These are phyloP conservation scores for Eira barbara DNA, from an alignment of 2,113 vertebrate genomes.

Conservation along the genomic window DNA sequence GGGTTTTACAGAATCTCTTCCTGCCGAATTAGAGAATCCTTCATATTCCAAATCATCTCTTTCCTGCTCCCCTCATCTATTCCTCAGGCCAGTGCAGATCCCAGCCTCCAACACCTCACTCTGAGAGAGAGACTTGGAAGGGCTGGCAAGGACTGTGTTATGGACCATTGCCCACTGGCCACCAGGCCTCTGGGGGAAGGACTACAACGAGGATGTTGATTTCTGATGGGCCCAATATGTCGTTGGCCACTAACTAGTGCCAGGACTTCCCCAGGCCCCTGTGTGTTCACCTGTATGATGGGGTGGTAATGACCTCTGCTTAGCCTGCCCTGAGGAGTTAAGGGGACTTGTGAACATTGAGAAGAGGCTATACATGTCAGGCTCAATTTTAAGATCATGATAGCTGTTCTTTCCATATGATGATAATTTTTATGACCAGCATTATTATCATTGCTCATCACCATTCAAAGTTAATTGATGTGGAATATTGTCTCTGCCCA, in stretches of 20 bases:
- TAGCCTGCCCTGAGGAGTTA: not conserved
- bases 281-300: not conserved
- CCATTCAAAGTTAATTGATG: not conserved
- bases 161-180: not conserved
- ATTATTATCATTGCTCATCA: not conserved
- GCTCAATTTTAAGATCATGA: not conserved
- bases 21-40: not conserved
- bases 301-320: not conserved
- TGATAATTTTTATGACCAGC: not conserved
- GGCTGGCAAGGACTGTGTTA: not conserved
- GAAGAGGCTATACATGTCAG: not conserved
- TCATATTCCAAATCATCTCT: not conserved
- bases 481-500: not conserved
- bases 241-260: accelerated
- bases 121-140: not conserved
- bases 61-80: not conserved
- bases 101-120: not conserved
- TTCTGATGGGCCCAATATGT: not conserved
- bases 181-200: not conserved
- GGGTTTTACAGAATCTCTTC: not conserved
- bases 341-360: not conserved
- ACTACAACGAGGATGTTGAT: accelerated
- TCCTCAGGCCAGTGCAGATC: not conserved
- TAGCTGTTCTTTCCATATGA: not conserved
- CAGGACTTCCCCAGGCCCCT: not conserved